Base-by-base conservation (phyloP, 2,113 vertebrate species). In the Labrus mixtus region DNA sequence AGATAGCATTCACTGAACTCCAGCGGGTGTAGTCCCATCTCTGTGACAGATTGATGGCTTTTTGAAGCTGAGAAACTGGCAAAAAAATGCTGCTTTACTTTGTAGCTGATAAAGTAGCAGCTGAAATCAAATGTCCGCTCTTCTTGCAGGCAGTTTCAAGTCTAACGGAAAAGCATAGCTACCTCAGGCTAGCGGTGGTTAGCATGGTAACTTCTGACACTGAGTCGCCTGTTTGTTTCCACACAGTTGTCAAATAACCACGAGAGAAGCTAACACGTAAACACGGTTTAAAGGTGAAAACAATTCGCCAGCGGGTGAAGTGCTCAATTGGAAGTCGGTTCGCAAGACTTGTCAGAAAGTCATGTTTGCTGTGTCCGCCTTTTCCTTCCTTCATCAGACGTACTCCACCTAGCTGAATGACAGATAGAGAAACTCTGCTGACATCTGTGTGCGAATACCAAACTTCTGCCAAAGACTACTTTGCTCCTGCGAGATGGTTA, bases 1-100 rank as follows among this genome's bases (percentile, higher is more conserved):
- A 98, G 92, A 94, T 98, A 98, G 93, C 97, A 98, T 50, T 99
- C 97, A 83, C 97, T 99, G 86, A 99, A 99, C 84, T 99, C 98
- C 91, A 98, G 79, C 53, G 98, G 96, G 93, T 97, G 96, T 90
- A 99, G 94, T 88, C 97, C 97, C 98, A 99, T 99, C 81, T 87
- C 78, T 87, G n/a, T 51, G 61, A 56, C 63, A 70, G 39, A 51
- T 36, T 72, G 61, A 33, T 56, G 39, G 73, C 76, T 75, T 53
- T 37, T 43, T 60, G 48, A 8, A 51, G 59, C 15, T 57, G 36
- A 17, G 1, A 78, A 84, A 73, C 64, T 29, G 23, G 29, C 15
- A 10, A 39, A 76, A 39, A 76, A 73, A 51, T 6, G 13, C 59
- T 13, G 13, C 74, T 68, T 68, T 4, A 45, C 36, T 72, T 45